A percentile compares a stretch with the other conserved stretches of the same genome.
Conservation (phyloP, 2,888 invertebrate species). For the Parascotia fuliginaria region DNA sequence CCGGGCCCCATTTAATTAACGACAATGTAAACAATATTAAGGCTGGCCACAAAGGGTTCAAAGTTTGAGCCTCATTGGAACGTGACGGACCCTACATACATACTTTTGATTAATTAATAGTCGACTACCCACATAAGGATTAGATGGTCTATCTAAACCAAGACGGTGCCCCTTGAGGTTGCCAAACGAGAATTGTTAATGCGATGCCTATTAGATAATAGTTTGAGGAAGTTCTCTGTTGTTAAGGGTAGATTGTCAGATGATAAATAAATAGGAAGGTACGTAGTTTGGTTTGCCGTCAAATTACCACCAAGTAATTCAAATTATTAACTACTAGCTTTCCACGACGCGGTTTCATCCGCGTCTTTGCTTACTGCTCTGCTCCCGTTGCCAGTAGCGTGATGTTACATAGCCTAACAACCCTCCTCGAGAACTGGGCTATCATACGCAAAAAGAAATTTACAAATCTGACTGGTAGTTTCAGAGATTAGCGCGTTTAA, state of each 20-base stretch:
- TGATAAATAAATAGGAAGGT: neutral
- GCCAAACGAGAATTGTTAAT: conserved; percentile 42
- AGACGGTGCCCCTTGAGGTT: conserved; percentile 52
- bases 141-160: conserved; percentile 36
- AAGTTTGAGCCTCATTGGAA: conserved; percentile 57
- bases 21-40: conserved; percentile 73
- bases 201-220: conserved; percentile 34
- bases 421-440: too few relatives aligned
- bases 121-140: conserved; percentile 56
- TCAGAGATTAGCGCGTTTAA: too few relatives aligned
- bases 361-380: too few relatives aligned
- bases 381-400: too few relatives aligned
- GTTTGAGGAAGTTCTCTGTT: conserved; percentile 18
- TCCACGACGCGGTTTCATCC: too few relatives aligned
- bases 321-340: too few relatives aligned
- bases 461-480: too few relatives aligned
- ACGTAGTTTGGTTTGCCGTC: too few relatives aligned
- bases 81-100: conserved; percentile 44
- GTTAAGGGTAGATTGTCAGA: neutral
- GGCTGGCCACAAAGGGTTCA: conserved; percentile 60
- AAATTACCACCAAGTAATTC: too few relatives aligned
- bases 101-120: conserved; percentile 68
- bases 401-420: too few relatives aligned
- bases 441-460: too few relatives aligned
- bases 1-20: conserved; percentile 65